A percentile compares a stretch with the other conserved stretches of the same genome.
phyloP scores from a whole-genome alignment of 2,888 invertebrate genomes.

The Spialia ferax region DNA sequence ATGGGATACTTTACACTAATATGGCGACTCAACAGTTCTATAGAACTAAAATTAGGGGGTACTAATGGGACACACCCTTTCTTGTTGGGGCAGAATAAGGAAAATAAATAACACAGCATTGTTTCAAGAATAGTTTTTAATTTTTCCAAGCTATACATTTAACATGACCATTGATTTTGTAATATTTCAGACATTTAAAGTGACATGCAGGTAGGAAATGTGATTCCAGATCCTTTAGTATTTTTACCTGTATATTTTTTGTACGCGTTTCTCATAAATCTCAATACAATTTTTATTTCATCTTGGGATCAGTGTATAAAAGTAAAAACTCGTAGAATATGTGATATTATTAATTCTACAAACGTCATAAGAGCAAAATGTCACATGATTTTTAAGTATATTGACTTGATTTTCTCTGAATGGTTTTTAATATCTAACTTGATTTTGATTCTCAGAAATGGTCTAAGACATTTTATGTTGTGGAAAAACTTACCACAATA shows the following conservation, averaged over 20 bases:
- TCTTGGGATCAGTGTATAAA: neutral
- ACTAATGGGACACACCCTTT: too few species aligned
- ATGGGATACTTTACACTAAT: too few species aligned
- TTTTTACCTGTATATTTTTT: too few species aligned
- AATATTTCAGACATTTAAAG: neutral
- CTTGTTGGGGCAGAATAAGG: neutral
- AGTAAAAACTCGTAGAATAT: too few species aligned
- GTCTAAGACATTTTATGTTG: neutral
- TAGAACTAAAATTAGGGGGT: too few species aligned
- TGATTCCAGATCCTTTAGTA: too few species aligned
- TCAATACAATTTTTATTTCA: too few species aligned
- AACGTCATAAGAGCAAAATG: too few species aligned
- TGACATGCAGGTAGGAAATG: neutral
- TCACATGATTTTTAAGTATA: too few species aligned
- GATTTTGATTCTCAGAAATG: neutral
- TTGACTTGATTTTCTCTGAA: neutral
- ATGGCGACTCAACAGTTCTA: too few species aligned
- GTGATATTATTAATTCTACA: too few species aligned
- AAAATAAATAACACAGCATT: constrained; percentile 23
- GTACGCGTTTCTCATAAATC: too few species aligned
- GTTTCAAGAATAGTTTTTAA: constrained; percentile 48
- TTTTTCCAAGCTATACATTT: constrained; percentile 48
- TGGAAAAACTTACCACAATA: neutral
- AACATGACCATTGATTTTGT: constrained; percentile 23
- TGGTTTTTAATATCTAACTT: neutral